These are phyloP conservation scores for Luffia ferchaultella DNA, from an alignment of 2,888 invertebrate species.

Conservation along the genomic window DNA sequence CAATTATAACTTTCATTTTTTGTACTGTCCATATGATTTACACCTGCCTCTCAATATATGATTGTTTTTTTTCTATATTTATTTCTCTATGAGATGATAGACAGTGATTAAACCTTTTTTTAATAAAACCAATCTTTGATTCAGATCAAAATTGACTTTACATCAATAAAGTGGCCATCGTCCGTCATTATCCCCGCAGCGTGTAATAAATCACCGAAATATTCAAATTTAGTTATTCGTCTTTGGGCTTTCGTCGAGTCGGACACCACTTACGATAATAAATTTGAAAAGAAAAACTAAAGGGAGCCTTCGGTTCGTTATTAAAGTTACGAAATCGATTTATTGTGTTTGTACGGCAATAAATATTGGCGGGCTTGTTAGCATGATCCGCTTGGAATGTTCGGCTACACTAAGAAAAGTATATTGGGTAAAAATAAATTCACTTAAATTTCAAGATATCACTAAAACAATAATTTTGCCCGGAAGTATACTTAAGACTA, in stretches of 20 bases:
- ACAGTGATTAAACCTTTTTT: not conserved
- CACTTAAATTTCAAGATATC: no score
- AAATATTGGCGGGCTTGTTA: constrained; percentile 30
- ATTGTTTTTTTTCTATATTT: no score
- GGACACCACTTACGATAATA: constrained; percentile 1
- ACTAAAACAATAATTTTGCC: no score
- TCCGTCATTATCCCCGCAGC: constrained; percentile 11
- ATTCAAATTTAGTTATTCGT: constrained; percentile 17
- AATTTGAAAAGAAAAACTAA: constrained; percentile 16
- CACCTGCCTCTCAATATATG: no score
- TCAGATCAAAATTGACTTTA: not conserved
- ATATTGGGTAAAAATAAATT: no score
- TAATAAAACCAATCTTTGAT: not conserved
- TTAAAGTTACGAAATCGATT: constrained; percentile 36
- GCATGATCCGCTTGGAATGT: constrained; percentile 13
- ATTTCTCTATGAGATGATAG: no score
- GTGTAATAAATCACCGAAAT: constrained; percentile 15
- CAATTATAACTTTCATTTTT: no score
- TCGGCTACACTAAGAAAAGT: no score
- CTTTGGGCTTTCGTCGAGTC: constrained; percentile 10
- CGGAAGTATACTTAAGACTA: no score
- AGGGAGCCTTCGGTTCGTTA: constrained; percentile 22
- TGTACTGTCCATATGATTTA: no score
- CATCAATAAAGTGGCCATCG: constrained; percentile 8
- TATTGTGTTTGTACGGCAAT: constrained; percentile 37